Conservation (phyloP, 2,888 invertebrate species). For the Clostera curtula region DNA sequence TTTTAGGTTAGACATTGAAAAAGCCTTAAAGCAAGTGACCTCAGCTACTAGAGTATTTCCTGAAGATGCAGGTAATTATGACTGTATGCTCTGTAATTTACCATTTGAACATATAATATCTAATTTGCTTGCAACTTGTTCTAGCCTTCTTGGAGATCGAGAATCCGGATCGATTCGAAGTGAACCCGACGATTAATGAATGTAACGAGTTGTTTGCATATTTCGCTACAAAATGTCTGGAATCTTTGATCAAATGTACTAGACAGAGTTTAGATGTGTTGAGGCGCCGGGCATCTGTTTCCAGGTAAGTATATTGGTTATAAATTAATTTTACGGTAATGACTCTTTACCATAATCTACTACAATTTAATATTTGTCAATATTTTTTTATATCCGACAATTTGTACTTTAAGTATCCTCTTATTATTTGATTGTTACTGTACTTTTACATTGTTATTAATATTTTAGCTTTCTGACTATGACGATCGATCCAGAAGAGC, state of each 20-base stretch:
- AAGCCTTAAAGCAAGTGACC: slow-evolving; percentile 74
- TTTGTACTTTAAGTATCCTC: no score
- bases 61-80: slow-evolving; percentile 78
- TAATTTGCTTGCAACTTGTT: no score
- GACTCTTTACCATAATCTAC: slow-evolving; percentile 17
- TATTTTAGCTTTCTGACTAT: slow-evolving; percentile 60
- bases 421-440: no score
- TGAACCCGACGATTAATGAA: slow-evolving; percentile 78
- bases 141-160: slow-evolving; percentile 79
- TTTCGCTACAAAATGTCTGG: slow-evolving; percentile 84
- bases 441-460: no score
- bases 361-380: no score
- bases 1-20: slow-evolving; percentile 73
- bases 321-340: background rate
- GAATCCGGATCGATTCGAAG: slow-evolving; percentile 73
- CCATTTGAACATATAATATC: no score
- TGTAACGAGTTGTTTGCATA: slow-evolving; percentile 88
- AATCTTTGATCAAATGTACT: slow-evolving; percentile 83
- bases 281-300: slow-evolving; percentile 74
- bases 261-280: slow-evolving; percentile 82
- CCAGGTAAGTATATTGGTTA: slow-evolving; percentile 33
- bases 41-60: slow-evolving; percentile 74
- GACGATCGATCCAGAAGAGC: slow-evolving; percentile 61
- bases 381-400: no score
- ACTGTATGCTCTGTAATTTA: no score